Base-by-base conservation (phyloP, 2,113 vertebrate genomes). In the Gymnobelideus leadbeateri region DNA sequence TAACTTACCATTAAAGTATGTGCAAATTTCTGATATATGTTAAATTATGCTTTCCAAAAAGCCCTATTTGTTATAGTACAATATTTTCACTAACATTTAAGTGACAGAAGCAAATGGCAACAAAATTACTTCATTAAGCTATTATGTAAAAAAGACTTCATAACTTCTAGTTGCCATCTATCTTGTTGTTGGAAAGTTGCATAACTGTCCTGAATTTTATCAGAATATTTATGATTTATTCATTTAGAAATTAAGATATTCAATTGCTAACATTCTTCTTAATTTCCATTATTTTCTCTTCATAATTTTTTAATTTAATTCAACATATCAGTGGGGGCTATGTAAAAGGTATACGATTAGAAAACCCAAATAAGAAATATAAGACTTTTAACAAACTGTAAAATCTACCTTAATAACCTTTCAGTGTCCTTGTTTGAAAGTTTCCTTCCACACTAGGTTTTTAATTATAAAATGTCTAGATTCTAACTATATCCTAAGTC, bases 331-430 rank as follows among this genome's bases (percentile, higher is more conserved):
- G 91, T 77, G 68, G 68, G 37, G 6, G 16, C 5, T 43, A 77
- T 6, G 12, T 16, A 37, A 68, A 68, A 68, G 14, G 37, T 21
- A 43, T 37, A 77, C 43, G 68, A 77, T n/a, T 43, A 43, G 37
- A 43, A 77, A 77, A 77, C 37, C 68, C 37, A 77, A 77, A 6
- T 77, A 77, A 68, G 61, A 68, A n/a, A 77, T n/a, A 37, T 11
- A 68, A 68, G 37, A 77, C 57, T 31, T 61, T 0, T 61, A 61
- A 61, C 57, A 4, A 49, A 12, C 14, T 37, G 25, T 7, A 21
- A 97, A 52, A 92, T 10, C 89, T 93, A 14, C 52, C n/a, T 94
- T 96, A 93, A 96, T 93, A 95, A 77, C 77, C 46, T 61, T 4
- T 53, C 90, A 96, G 89, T 46, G 7, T 10, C 53, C 51, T 94